Evolutionary conservation across 2,888 invertebrate species (phyloP), one percentile per base, ranked within the genome.

Genomic region (Heliothis peltigera): DNA sequence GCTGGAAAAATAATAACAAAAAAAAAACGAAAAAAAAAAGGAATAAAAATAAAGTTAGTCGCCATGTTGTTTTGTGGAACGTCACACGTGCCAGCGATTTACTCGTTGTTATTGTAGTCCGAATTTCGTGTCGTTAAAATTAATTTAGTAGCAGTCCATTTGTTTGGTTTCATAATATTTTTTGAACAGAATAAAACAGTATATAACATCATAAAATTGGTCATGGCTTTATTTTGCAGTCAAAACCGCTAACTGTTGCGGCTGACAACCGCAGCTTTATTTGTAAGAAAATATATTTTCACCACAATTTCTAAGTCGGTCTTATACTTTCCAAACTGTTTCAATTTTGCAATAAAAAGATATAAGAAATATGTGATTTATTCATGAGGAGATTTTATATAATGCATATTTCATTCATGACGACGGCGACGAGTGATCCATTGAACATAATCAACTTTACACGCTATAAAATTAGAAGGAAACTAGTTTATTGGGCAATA

Each of bases 1-100:
- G 52, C 65, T 43, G 12, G 51, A 63, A 62, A 48, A 58, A 68
- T 39, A 69, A 71, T 51, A 22, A 62, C 56, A 51, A 18, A 64
- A 42, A 55, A 52, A 35, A 59, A 67, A 70, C 28, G 39, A 67
- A 47, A 22, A 25, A 21, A 17, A 12, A 18, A 32, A 39, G 32
- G 32, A 32, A 32, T 10, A 2, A 46, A 8, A 43, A 28, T n/a
- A 21, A 15, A 25, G 18, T 42, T 25, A 17, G 55, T 42, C 35
- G 28, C 12, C 39, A 25, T 52, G 67, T 47, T 35, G 35, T 43
- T 48, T 43, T 54, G 21, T 5, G 21, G 19, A 55, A 44, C 25
- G 49, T 49, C 53, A 66, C 53, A 73, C 56, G 48, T 22, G 49
- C 35, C 10, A 22, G 2, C 43, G 39, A 39, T 39, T 39, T n/a